A percentile compares a stretch with the other conserved stretches of the same genome.
phyloP scores from a whole-genome alignment of 2,113 vertebrate genomes.

The Lutjanus erythropterus region DNA sequence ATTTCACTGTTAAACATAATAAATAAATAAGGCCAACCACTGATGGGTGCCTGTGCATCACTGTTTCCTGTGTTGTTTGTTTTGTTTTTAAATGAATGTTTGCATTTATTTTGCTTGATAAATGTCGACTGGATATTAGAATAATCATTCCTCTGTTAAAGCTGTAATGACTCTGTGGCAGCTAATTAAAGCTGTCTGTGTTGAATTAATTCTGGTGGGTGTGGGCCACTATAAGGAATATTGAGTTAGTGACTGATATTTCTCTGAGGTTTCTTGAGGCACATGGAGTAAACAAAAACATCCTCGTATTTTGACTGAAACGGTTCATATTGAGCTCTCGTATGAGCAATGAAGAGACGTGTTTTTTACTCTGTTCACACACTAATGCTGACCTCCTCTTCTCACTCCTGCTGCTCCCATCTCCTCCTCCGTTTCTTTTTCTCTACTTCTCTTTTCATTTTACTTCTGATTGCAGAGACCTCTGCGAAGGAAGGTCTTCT shows the following conservation, averaged over 20 bases:
- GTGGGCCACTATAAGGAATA: not conserved
- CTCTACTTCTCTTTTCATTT: not conserved
- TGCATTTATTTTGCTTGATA: not conserved
- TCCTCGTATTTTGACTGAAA: not conserved
- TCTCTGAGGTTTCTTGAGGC: not conserved
- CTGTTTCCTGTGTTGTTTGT: not conserved
- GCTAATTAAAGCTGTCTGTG: constrained; percentile 31
- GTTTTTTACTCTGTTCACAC: not conserved
- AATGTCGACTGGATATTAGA: not conserved
- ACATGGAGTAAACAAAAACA: constrained; percentile 37
- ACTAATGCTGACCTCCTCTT: not conserved
- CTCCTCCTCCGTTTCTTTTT: not conserved
- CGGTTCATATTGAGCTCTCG: not conserved
- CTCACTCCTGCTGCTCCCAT: not conserved
- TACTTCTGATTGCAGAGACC: constrained; percentile 86
- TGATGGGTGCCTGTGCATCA: not conserved
- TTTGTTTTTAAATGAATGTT: no score
- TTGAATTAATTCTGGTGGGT: constrained; percentile 28
- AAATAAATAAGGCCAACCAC: no score
- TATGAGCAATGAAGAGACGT: not conserved
- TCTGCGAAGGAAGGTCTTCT: constrained; percentile 96
- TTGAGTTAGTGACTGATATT: not conserved
- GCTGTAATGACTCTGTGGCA: not conserved
- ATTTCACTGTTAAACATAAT: no score
- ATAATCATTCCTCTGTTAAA: not conserved